Evolutionary conservation across 2,797 vertebrate species (phyloP).

Genomic region (Acrocephalus scirpaceus): DNA sequence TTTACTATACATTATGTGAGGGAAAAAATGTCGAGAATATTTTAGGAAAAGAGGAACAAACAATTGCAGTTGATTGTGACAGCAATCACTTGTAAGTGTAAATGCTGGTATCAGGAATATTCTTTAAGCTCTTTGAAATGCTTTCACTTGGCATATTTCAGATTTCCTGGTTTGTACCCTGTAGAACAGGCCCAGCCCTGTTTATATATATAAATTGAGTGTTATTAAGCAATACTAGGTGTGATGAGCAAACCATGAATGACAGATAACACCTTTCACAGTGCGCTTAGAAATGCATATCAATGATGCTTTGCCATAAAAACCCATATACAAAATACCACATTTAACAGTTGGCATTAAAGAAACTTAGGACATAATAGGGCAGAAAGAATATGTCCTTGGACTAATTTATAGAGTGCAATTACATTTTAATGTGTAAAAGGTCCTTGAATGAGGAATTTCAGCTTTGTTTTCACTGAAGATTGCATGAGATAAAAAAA

Average conservation of each 20-base stretch:
- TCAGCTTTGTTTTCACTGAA: neutral
- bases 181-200: neutral
- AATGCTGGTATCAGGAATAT: neutral
- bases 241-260: neutral
- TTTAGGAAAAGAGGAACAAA: constrained; percentile 9
- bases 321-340: neutral
- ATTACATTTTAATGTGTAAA: neutral
- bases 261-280: neutral
- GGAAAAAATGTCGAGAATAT: neutral
- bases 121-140: neutral
- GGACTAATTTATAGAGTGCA: neutral
- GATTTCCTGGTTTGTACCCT: neutral
- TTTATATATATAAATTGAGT: neutral
- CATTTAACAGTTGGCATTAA: neutral
- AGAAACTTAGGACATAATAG: neutral
- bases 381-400: neutral
- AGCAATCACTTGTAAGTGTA: neutral
- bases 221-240: neutral
- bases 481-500: neutral
- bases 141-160: neutral
- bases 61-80: neutral
- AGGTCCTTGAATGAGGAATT: neutral
- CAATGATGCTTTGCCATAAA: neutral
- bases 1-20: neutral
- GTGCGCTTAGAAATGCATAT: neutral